Evolutionary conservation across 2,113 vertebrate genomes (phyloP).

Genomic region (Manacus vitellinus): DNA sequence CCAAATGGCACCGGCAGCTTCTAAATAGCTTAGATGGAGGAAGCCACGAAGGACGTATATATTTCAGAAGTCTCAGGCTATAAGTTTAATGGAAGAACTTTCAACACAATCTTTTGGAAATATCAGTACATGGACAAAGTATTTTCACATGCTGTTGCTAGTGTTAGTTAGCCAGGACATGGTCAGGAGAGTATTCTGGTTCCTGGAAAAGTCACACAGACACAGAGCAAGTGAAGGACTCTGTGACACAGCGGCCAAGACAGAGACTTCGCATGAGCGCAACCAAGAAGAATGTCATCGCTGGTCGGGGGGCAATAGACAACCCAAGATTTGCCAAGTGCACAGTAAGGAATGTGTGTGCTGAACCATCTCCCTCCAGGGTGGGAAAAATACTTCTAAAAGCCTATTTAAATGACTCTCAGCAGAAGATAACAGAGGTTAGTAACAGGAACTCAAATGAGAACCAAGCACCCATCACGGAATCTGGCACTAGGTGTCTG

Average conservation of each 20-base stretch:
- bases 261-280: accelerated
- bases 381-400: not conserved
- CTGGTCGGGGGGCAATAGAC: not conserved
- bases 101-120: not conserved
- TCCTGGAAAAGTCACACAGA: not conserved
- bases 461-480: not conserved
- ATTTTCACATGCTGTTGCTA: not conserved
- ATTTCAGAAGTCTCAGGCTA: not conserved
- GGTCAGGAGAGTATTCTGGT: not conserved
- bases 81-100: not conserved
- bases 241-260: not conserved
- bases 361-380: not conserved
- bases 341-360: accelerated
- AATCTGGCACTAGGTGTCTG: not conserved
- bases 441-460: not conserved
- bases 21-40: not conserved
- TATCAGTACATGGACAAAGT: not conserved
- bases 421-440: not conserved
- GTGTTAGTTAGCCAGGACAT: not conserved
- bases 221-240: accelerated
- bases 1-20: slow-evolving; percentile 19
- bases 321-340: not conserved
- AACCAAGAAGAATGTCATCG: not conserved
- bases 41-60: not conserved
- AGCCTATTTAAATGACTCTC: not conserved